Conservation (phyloP, 2,113 vertebrate genomes). For the Paratilapia polleni region DNA sequence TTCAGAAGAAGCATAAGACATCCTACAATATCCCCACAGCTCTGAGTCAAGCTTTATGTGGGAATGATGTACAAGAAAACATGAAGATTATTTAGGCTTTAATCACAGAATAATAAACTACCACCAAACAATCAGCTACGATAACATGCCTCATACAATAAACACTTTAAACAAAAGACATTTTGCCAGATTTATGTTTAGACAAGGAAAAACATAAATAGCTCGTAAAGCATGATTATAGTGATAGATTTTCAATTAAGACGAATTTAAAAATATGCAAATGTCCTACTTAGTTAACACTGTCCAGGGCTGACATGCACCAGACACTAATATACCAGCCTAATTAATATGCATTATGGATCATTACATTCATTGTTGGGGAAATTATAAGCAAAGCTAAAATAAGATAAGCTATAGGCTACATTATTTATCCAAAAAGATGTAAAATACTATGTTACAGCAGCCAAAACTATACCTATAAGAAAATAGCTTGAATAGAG, state of each 20-base stretch:
- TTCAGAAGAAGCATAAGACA: neutral
- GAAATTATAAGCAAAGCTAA: too few relatives aligned
- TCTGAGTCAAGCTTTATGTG: too few relatives aligned
- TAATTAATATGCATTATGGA: neutral
- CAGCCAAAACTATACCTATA: too few relatives aligned
- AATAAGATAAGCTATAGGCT: too few relatives aligned
- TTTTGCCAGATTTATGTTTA: neutral
- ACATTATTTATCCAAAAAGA: neutral
- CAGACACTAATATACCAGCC: neutral
- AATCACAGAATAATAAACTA: too few relatives aligned
- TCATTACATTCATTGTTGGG: neutral
- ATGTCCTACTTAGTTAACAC: neutral
- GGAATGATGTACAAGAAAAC: neutral
- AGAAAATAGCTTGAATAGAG: too few relatives aligned
- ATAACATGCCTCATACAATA: too few relatives aligned
- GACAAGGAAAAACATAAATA: too few relatives aligned
- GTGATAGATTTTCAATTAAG: neutral
- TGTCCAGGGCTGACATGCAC: neutral
- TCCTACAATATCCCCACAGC: neutral
- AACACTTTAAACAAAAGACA: too few relatives aligned
- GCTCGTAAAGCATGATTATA: neutral
- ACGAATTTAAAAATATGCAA: neutral
- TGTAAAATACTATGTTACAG: too few relatives aligned
- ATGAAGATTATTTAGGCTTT: too few relatives aligned
- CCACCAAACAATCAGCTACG: too few relatives aligned